Evolutionary conservation across 2,113 vertebrate genomes (phyloP).

Genomic region (Eublepharis macularius): DNA sequence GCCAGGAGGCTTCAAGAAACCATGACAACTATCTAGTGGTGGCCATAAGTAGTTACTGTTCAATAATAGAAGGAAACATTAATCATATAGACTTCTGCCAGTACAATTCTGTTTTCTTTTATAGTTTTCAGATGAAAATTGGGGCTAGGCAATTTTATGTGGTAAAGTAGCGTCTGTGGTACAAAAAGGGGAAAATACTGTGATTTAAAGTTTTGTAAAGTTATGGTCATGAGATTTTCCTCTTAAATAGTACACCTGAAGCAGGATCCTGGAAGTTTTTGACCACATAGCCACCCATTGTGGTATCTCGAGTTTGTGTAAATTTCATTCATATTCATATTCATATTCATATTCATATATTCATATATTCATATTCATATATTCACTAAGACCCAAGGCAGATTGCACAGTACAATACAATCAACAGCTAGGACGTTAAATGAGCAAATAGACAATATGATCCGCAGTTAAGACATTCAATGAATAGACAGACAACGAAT

Average conservation of each 20-base stretch:
- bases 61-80: conserved; percentile 49
- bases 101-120: conserved; percentile 36
- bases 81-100: conserved; percentile 33
- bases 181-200: background rate
- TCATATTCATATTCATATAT: too few relatives aligned
- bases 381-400: too few relatives aligned
- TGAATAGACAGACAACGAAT: too few relatives aligned
- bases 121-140: conserved; percentile 19
- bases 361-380: too few relatives aligned
- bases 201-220: background rate
- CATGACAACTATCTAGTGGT: conserved; percentile 70
- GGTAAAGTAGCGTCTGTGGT: conserved; percentile 1
- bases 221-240: background rate
- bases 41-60: conserved; percentile 57
- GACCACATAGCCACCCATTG: background rate
- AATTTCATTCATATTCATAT: too few relatives aligned
- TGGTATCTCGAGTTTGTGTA: rapidly evolving
- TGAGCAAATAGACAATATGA: too few relatives aligned
- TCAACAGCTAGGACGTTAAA: too few relatives aligned
- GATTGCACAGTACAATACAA: too few relatives aligned
- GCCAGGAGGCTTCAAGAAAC: conserved; percentile 51
- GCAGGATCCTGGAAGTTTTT: background rate
- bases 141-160: conserved; percentile 33
- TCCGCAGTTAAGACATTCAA: too few relatives aligned
- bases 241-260: background rate